phyloP scores from a whole-genome alignment of 2,888 invertebrate species.

The Cylindroiulus punctatus region DNA sequence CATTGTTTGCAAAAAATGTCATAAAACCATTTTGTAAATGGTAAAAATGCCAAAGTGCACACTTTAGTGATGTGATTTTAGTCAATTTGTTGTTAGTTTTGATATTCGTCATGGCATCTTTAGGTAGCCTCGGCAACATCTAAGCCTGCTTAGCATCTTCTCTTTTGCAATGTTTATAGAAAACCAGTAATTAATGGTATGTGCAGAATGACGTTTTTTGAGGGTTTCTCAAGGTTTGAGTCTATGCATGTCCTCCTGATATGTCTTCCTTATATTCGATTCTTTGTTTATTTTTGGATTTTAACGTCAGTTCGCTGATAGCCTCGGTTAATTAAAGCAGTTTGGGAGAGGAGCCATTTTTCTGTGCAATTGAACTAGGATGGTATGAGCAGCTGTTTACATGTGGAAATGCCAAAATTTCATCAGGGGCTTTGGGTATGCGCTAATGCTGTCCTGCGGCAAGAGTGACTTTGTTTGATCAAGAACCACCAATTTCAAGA shows the following conservation, averaged over 20 bases:
- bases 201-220: not conserved
- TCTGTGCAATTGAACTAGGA: not conserved
- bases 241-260: too few relatives aligned
- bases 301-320: not conserved
- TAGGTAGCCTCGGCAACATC: too few relatives aligned
- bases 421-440: not conserved
- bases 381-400: not conserved
- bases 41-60: too few relatives aligned
- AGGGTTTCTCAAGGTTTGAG: not conserved
- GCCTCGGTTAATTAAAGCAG: not conserved
- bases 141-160: too few relatives aligned
- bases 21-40: too few relatives aligned
- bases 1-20: too few relatives aligned
- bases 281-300: too few relatives aligned
- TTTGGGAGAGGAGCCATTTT: not conserved
- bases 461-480: conserved; percentile 2
- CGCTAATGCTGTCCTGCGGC: conserved; percentile 19
- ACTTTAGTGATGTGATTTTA: too few relatives aligned
- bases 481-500: not conserved
- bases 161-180: not conserved
- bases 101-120: too few relatives aligned
- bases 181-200: not conserved
- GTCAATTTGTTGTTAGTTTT: too few relatives aligned
- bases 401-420: not conserved
- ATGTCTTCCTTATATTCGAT: too few relatives aligned